Conservation (phyloP, 2,797 vertebrate genomes). For the Fringilla coelebs region DNA sequence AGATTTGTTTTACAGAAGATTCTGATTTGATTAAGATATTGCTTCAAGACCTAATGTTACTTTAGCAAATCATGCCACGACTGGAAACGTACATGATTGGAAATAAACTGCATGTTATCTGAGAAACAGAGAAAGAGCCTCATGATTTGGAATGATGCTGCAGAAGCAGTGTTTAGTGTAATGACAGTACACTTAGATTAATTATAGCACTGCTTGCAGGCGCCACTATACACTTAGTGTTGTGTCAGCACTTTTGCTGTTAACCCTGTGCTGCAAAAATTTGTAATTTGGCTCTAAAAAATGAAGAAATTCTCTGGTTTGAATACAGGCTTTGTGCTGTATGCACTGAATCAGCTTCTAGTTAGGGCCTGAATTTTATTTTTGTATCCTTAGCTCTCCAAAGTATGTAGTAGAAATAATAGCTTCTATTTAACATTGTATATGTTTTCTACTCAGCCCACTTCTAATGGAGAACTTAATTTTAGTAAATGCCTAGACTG, state of each 20-base stretch:
- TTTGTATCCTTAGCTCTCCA: neutral
- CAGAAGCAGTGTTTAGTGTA: constrained; percentile 72
- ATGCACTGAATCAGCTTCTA: neutral
- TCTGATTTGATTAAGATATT: constrained; percentile 77
- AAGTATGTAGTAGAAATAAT: neutral
- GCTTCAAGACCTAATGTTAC: constrained; percentile 69
- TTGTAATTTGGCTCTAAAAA: constrained; percentile 31
- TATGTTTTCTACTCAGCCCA: neutral
- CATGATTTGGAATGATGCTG: constrained; percentile 67
- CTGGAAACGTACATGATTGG: constrained; percentile 44
- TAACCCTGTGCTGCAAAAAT: constrained; percentile 58
- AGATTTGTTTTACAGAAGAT: constrained; percentile 76
- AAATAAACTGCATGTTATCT: constrained; percentile 71
- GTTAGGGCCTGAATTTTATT: neutral
- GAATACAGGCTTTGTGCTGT: neutral
- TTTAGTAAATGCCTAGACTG: neutral
- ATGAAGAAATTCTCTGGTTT: neutral
- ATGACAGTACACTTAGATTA: constrained; percentile 76
- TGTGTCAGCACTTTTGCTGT: constrained; percentile 61
- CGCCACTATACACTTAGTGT: constrained; percentile 49
- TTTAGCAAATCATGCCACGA: constrained; percentile 61
- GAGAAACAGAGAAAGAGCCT: constrained; percentile 37
- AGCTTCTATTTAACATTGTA: neutral
- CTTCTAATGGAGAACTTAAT: neutral
- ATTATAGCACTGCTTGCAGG: constrained; percentile 68